These are phyloP conservation scores for Aurelia aurita DNA, from an alignment of 30 jellyfish, hydroid and myxozoan species.

Conservation along the genomic window DNA sequence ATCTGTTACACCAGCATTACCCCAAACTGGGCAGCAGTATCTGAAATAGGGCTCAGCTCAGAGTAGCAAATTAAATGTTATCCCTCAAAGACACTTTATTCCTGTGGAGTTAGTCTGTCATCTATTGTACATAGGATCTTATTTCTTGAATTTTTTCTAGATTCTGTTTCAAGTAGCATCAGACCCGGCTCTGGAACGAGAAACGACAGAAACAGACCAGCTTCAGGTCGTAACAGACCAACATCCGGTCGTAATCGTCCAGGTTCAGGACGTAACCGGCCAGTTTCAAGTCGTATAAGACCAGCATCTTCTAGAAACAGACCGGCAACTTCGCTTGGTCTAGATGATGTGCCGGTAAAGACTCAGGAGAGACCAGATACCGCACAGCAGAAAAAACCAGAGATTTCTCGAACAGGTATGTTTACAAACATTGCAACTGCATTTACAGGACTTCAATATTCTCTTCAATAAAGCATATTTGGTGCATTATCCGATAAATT, in stretches of 20 bases:
- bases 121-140: no score
- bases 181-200: slow-evolving; percentile 39
- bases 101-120: no score
- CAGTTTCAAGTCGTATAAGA: neutral
- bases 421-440: neutral
- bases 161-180: neutral
- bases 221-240: slow-evolving; percentile 55
- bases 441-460: no score
- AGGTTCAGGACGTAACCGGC: slow-evolving; percentile 6
- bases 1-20: no score
- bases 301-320: slow-evolving; percentile 43
- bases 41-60: no score
- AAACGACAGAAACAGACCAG: slow-evolving; percentile 25
- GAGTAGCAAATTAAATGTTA: no score
- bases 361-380: slow-evolving; percentile 30
- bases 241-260: slow-evolving; percentile 29
- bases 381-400: slow-evolving; percentile 24
- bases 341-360: neutral
- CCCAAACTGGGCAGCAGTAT: no score
- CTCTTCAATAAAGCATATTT: no score
- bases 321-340: slow-evolving; percentile 16
- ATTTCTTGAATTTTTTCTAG: neutral
- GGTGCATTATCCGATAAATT: no score
- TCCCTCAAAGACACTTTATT: no score
- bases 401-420: slow-evolving; percentile 32